Base-by-base conservation (phyloP, 2,797 vertebrate species). In the Sparidentex hasta region DNA sequence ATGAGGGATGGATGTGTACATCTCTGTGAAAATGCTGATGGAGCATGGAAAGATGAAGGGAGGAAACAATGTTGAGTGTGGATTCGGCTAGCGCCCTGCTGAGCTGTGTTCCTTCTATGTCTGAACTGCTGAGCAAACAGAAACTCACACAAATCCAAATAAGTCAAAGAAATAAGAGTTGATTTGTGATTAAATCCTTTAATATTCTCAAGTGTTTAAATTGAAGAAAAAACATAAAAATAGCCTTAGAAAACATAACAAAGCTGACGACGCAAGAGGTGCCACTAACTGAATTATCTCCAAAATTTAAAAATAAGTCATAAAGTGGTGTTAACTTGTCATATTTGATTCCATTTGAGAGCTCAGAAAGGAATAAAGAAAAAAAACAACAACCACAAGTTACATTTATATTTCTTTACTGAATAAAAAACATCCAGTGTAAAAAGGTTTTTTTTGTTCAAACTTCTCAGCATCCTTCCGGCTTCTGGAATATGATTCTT, bases 141-240 rank as follows among this genome's bases (percentile, higher is more conserved):
- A 87, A 87, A 90, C 56, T 84, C 70, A 83, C 83, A 88, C 84
- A 78, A 74, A 83, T 69, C 56, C 79, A 92, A 92, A 93, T 57
- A 87, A 93, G 64, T 84, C 87, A 76, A 87, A 86, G 63, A 66
- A 85, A 63, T 78, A 80, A 73, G 54, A 82, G 80, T 69, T 82
- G 71, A 58, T 83, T 90, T 84, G 88, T 92, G 90, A 90, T 93
- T 84, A 82, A 92, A 90, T 90, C 83, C 85, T 94, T 94, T 94
- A 94, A 93, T 94, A 82, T 84, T 88, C 77, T 89, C 84, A 93
- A 85, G 87, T 90, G 85, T 90, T 88, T 81, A 55, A 88, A 69
- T 85, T 58, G 85, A 88, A 86, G 81, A 90, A 90, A 88, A 33
- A 92, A 93, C 91, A 90, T 88, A 88, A 92, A 93, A 94, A 92